Evolutionary conservation across 64 coral and sea anemone species (phyloP).

Genomic region (Actinia tenebrosa): DNA sequence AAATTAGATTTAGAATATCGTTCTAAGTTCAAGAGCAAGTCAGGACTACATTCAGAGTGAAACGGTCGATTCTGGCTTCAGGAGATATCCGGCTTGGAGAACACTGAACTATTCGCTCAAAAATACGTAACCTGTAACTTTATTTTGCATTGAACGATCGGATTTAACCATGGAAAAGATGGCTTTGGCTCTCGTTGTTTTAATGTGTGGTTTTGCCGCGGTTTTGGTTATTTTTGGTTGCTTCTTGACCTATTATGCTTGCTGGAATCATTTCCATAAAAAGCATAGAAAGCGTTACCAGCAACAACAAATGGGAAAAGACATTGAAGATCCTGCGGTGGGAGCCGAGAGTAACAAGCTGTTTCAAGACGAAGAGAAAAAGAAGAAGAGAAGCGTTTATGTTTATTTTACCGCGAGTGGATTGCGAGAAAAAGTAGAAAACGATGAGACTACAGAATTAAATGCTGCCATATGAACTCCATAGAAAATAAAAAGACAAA

Average conservation of each 20-base stretch:
- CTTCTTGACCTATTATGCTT: conserved; percentile 28
- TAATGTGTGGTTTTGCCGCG: conserved; percentile 30
- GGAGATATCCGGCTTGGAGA: background rate
- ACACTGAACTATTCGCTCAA: background rate
- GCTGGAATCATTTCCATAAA: conserved; percentile 35
- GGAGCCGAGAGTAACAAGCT: conserved; percentile 18
- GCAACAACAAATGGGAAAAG: conserved; percentile 8
- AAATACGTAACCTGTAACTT: background rate
- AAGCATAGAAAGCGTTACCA: conserved; percentile 7
- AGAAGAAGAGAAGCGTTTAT: conserved; percentile 22
- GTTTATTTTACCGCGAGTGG: conserved; percentile 31
- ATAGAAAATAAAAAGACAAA: background rate
- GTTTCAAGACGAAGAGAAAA: conserved; percentile 5
- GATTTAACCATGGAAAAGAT: conserved; percentile 24
- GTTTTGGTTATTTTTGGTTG: conserved; percentile 27
- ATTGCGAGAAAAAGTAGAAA: conserved; percentile 5
- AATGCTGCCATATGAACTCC: conserved; percentile 7
- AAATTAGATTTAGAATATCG: background rate
- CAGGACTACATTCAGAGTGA: background rate
- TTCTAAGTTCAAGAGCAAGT: background rate
- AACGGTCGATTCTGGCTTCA: background rate
- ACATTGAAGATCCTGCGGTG: background rate
- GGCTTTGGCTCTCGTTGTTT: conserved; percentile 20
- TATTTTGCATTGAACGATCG: background rate
- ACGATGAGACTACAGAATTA: conserved; percentile 9